Evolutionary conservation across 2,113 vertebrate genomes (phyloP).

Genomic region (Orientallactaga bullata): DNA sequence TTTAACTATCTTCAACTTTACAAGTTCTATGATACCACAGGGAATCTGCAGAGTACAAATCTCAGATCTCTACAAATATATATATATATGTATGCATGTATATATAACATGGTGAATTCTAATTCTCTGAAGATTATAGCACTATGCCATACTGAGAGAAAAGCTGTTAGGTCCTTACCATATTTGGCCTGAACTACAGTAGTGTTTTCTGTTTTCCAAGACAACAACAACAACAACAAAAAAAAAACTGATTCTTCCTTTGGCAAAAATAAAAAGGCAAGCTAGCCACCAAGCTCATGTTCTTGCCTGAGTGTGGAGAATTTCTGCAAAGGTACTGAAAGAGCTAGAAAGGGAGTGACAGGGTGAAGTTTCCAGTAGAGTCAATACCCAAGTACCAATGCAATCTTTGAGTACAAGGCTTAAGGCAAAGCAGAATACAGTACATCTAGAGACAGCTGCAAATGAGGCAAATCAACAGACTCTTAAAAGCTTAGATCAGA

Average conservation of each 20-base stretch:
- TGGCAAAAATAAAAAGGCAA: conserved; percentile 44
- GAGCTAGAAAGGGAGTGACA: neutral
- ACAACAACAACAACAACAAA: no score
- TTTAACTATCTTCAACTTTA: neutral
- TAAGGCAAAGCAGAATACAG: neutral
- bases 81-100: no score
- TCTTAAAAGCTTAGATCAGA: conserved; percentile 17
- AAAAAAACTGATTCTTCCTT: conserved; percentile 63
- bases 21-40: neutral
- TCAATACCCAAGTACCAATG: neutral
- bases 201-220: conserved; percentile 58
- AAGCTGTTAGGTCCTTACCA: conserved; percentile 47
- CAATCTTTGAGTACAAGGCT: neutral
- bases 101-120: neutral
- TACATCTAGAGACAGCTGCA: neutral
- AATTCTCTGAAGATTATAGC: neutral
- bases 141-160: neutral
- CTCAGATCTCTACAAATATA: neutral
- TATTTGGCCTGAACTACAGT: conserved; percentile 31
- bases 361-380: neutral
- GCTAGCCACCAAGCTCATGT: neutral
- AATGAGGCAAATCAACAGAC: neutral
- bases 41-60: neutral
- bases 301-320: conserved; percentile 11
- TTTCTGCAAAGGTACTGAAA: conserved; percentile 1